Evolutionary conservation across 2,113 vertebrate genomes (phyloP).

Genomic region (Emydura subglobosa): DNA sequence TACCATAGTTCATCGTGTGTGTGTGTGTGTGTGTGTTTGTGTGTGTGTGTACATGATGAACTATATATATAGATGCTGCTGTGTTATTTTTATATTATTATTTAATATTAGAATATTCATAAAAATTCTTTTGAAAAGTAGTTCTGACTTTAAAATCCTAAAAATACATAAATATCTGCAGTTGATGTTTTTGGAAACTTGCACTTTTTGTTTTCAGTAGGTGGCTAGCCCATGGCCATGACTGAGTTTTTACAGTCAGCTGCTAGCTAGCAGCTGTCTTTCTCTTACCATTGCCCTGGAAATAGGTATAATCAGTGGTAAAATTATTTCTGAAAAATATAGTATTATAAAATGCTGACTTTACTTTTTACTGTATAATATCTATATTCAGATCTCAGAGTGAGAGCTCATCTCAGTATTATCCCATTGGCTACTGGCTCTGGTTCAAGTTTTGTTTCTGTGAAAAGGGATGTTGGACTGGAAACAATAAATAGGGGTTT

Average conservation of each 20-base stretch:
- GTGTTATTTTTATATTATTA: not conserved
- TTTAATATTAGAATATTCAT: not conserved
- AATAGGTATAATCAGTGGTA: constrained; percentile 45
- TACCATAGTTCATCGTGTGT: not conserved
- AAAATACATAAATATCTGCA: not conserved
- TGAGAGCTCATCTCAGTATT: not conserved
- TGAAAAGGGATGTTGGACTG: not conserved
- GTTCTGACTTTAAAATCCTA: not conserved
- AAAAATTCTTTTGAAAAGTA: not conserved
- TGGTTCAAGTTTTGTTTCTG: not conserved
- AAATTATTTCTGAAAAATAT: constrained; percentile 9
- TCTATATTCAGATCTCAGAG: rapidly evolving
- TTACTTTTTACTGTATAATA: constrained; percentile 11
- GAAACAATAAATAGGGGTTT: not conserved
- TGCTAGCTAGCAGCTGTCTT: constrained; percentile 20
- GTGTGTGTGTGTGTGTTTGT: not conserved
- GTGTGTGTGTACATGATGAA: not conserved
- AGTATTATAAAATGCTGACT: constrained; percentile 36
- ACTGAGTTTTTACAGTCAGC: constrained; percentile 11
- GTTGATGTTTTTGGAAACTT: not conserved
- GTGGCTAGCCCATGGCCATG: not conserved
- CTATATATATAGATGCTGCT: not conserved
- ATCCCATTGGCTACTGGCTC: not conserved
- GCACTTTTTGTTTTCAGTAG: not conserved
- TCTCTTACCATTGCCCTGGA: constrained; percentile 50